These are phyloP conservation scores for Apis florea DNA, from an alignment of 1,140 invertebrate species.

Conservation along the genomic window DNA sequence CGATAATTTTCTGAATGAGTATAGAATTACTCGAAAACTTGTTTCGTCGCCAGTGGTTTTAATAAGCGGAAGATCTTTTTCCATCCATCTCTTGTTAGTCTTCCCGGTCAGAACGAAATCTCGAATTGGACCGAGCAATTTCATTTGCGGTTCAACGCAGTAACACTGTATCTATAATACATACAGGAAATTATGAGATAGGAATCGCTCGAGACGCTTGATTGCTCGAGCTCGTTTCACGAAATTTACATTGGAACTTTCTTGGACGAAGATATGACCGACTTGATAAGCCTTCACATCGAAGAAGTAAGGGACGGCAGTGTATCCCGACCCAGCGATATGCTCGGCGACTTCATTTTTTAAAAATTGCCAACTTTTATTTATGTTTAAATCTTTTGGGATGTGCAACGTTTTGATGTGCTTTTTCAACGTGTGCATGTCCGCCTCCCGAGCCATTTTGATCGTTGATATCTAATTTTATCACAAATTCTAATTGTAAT, in stretches of 20 bases:
- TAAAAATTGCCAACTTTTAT: conserved; percentile 60
- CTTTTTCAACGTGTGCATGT: neutral
- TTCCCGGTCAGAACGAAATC: conserved; percentile 45
- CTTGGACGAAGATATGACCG: conserved; percentile 65
- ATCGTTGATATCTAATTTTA: too few species aligned
- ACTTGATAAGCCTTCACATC: conserved; percentile 68
- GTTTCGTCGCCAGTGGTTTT: conserved; percentile 28
- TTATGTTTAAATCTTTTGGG: conserved; percentile 52
- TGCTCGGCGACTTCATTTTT: conserved; percentile 48
- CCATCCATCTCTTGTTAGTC: conserved; percentile 39
- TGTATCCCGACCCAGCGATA: conserved; percentile 52
- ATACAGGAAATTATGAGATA: too few species aligned
- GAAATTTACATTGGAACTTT: conserved; percentile 30
- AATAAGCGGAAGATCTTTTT: conserved; percentile 37
- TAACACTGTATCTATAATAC: conserved; percentile 49
- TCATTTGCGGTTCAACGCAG: conserved; percentile 13
- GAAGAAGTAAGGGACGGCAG: conserved; percentile 60
- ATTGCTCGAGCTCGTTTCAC: neutral
- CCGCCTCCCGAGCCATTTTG: neutral
- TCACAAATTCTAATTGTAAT: too few species aligned
- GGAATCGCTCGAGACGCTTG: neutral
- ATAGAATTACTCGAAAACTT: conserved; percentile 41
- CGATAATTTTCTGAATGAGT: neutral
- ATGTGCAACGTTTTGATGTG: conserved; percentile 4
- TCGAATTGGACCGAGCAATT: conserved; percentile 63